A percentile compares a stretch with the other conserved stretches of the same genome.
These are phyloP conservation scores for Mus caroli DNA, from an alignment of 2,797 vertebrate genomes.

Conservation along the genomic window DNA sequence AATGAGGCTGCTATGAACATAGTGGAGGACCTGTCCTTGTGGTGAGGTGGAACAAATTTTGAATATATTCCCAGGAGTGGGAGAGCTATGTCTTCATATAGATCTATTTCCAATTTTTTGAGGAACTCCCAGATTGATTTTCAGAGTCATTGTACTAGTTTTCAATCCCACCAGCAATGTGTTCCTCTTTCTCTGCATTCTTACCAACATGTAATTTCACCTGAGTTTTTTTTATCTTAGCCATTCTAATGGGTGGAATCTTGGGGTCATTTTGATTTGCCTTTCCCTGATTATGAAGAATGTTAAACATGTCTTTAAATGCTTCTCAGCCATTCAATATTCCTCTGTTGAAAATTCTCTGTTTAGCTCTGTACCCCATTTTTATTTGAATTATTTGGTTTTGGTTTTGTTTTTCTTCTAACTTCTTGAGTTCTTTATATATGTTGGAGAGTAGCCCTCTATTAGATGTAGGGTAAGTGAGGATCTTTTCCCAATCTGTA, in stretches of 20 bases:
- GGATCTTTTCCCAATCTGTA: background rate
- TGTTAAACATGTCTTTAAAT: background rate
- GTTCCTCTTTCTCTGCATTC: background rate
- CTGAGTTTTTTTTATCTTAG: background rate
- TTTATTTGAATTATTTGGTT: background rate
- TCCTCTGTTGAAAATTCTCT: background rate
- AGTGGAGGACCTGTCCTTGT: background rate
- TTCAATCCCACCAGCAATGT: background rate
- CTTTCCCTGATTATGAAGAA: background rate
- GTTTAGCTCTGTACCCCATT: background rate
- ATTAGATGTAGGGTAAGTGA: background rate
- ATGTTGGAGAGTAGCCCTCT: background rate
- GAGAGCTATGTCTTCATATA: background rate
- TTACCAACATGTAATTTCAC: background rate
- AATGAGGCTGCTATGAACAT: background rate
- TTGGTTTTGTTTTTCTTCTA: too few relatives aligned
- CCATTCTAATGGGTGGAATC: background rate
- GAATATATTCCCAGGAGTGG: background rate
- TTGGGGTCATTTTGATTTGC: background rate
- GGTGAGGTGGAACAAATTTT: background rate
- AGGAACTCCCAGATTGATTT: background rate
- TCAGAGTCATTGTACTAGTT: background rate
- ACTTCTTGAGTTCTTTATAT: background rate
- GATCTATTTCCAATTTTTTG: background rate
- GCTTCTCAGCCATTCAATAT: background rate